Evolutionary conservation across 2,797 vertebrate genomes (phyloP).

Genomic region (Arnoldichthys spilopterus): DNA sequence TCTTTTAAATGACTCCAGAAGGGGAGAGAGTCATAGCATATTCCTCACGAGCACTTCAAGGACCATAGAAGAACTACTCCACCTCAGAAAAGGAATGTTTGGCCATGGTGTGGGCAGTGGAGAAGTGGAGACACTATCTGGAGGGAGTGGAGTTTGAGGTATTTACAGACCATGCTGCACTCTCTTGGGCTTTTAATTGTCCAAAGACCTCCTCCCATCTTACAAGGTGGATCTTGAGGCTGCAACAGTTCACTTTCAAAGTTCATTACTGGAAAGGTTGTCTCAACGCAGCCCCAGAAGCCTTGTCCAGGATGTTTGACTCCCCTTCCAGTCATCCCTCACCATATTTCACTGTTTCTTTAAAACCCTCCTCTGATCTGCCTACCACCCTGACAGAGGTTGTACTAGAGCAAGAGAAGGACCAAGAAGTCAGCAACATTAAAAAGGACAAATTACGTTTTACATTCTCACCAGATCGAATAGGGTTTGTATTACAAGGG

Average conservation of each 20-base stretch:
- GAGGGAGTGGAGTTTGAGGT: neutral
- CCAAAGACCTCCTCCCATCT: neutral
- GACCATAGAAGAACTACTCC: neutral
- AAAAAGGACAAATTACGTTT: too few species aligned
- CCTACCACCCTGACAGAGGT: too few species aligned
- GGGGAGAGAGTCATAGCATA: neutral
- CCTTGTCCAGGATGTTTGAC: neutral
- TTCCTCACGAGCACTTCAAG: neutral
- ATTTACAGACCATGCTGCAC: neutral
- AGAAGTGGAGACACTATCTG: neutral
- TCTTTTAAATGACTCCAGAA: neutral
- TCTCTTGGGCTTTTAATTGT: neutral
- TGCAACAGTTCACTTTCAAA: neutral
- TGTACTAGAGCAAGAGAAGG: too few species aligned
- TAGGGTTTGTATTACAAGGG: too few species aligned
- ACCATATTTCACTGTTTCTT: too few species aligned
- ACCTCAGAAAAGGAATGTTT: neutral
- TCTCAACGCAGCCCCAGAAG: neutral
- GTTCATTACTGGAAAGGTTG: neutral
- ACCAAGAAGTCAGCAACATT: too few species aligned
- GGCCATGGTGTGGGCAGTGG: neutral
- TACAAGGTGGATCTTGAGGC: neutral
- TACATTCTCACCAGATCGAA: too few species aligned
- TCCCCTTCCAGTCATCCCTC: too few species aligned
- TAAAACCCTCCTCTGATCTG: too few species aligned